Conservation (phyloP, 2,113 vertebrate genomes). For the Stegastes partitus region DNA sequence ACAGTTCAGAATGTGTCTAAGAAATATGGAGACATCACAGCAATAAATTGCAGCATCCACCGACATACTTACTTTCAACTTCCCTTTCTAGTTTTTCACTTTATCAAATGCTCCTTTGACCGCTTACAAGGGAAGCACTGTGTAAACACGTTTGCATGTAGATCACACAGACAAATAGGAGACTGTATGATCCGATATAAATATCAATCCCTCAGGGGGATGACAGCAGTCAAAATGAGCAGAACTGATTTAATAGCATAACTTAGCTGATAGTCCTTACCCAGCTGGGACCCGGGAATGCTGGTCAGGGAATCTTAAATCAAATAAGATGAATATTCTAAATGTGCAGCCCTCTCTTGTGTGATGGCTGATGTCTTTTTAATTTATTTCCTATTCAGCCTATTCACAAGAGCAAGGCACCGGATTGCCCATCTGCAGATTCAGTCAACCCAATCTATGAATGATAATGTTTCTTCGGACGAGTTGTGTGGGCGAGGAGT, state of each 20-base stretch:
- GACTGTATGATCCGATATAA: constrained; percentile 34
- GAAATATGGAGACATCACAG: background rate
- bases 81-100: background rate
- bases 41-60: background rate
- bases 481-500: constrained; percentile 52
- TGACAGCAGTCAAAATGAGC: constrained; percentile 47
- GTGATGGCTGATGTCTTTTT: constrained; percentile 69
- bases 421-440: constrained; percentile 51
- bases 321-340: constrained; percentile 57
- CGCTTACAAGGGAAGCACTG: background rate
- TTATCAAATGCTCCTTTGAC: background rate
- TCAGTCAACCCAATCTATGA: constrained; percentile 65
- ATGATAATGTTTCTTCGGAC: constrained; percentile 74
- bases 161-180: constrained; percentile 31
- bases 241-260: constrained; percentile 60
- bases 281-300: constrained; percentile 55
- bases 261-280: constrained; percentile 41
- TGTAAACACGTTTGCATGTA: constrained; percentile 12
- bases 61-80: background rate
- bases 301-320: constrained; percentile 51
- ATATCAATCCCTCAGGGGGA: constrained; percentile 41
- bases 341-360: constrained; percentile 42
- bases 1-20: background rate
- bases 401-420: constrained; percentile 59
- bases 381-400: constrained; percentile 68